Conservation (phyloP, 2,888 invertebrate species). For the Hoplodrina ambigua region DNA sequence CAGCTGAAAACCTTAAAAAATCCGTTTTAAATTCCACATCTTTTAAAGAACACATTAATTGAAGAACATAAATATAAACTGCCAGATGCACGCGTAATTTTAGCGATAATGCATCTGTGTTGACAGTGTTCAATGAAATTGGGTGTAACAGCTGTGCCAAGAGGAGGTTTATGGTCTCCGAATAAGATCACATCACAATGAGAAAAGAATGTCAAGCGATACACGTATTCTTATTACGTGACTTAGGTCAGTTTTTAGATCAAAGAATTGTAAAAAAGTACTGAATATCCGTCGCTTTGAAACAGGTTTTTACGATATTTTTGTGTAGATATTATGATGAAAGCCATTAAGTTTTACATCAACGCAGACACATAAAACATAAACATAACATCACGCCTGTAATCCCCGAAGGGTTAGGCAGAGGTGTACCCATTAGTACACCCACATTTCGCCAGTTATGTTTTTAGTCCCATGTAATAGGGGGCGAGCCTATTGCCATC, state of each 20-base stretch:
- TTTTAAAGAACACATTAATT: slow-evolving; percentile 23
- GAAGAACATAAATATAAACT: neutral
- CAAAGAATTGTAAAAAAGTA: slow-evolving; percentile 35
- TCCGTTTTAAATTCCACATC: neutral
- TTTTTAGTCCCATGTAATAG: no score
- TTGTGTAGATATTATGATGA: neutral
- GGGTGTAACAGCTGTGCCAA: slow-evolving; percentile 28
- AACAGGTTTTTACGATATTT: slow-evolving; percentile 10
- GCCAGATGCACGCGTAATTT: slow-evolving; percentile 29
- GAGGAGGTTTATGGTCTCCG: slow-evolving; percentile 23
- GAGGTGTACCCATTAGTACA: no score
- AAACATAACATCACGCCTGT: no score
- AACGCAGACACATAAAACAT: no score
- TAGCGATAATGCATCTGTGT: slow-evolving; percentile 33
- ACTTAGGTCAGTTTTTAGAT: slow-evolving; percentile 60
- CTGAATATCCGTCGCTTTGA: slow-evolving; percentile 20
- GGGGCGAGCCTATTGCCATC: no score
- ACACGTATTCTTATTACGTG: slow-evolving; percentile 32
- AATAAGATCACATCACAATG: slow-evolving; percentile 31
- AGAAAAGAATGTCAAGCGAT: slow-evolving; percentile 35
- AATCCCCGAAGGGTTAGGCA: no score
- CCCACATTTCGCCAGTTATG: no score
- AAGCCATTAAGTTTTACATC: neutral
- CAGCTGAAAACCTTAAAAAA: neutral
- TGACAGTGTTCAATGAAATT: slow-evolving; percentile 36